Conservation (phyloP, 2,888 invertebrate genomes). For the Sphaerolaimus hirsutus region DNA sequence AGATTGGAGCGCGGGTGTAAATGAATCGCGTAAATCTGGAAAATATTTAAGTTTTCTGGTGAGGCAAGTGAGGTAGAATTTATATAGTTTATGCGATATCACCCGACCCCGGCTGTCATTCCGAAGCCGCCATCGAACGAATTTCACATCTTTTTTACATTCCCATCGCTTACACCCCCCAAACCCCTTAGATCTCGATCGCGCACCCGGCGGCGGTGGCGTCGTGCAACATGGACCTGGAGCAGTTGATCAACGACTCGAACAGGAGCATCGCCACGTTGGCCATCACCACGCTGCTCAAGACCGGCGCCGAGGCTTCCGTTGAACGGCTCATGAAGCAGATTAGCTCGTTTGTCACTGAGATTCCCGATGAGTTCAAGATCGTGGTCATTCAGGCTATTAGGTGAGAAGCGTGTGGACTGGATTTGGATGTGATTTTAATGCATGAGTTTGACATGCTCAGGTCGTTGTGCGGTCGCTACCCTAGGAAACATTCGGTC, state of each 20-base stretch:
- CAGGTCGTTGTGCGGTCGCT: conserved; percentile 66
- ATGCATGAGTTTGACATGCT: too few species aligned
- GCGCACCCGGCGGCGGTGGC: conserved; percentile 85
- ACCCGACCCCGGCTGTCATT: too few species aligned
- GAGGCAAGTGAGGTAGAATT: too few species aligned
- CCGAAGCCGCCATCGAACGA: too few species aligned
- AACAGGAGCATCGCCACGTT: conserved; percentile 91
- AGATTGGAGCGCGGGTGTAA: too few species aligned
- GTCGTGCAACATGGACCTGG: conserved; percentile 86
- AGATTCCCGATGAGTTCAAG: conserved; percentile 97
- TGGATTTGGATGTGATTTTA: too few species aligned
- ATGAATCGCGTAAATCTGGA: too few species aligned
- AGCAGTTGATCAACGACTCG: conserved; percentile 85
- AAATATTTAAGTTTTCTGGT: too few species aligned
- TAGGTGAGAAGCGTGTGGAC: too few species aligned
- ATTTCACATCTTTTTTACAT: too few species aligned
- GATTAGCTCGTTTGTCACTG: conserved; percentile 87
- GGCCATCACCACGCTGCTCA: conserved; percentile 87
- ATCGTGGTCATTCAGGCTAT: conserved; percentile 78
- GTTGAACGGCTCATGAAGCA: conserved; percentile 99
- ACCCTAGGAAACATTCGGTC: conserved; percentile 81
- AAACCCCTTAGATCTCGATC: conserved; percentile 74
- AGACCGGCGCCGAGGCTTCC: conserved; percentile 90
- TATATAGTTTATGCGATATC: too few species aligned
- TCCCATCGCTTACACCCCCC: too few species aligned